These are phyloP conservation scores for Drosophila anceps DNA, from an alignment of 2,888 invertebrate genomes.

Conservation along the genomic window DNA sequence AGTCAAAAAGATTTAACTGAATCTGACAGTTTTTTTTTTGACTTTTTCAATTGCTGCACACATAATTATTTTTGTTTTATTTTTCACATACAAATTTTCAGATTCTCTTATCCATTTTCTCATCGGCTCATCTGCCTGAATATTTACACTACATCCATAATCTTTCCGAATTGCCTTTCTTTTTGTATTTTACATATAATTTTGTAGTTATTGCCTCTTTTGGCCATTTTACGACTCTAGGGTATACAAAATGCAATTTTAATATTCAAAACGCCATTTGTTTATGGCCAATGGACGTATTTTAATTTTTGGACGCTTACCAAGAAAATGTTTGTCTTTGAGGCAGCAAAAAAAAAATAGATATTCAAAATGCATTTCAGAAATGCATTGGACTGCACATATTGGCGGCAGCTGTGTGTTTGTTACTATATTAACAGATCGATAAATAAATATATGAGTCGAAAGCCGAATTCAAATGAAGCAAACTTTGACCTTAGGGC, in stretches of 20 bases:
- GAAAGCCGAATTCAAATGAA: constrained; percentile 3
- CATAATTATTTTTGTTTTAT: neutral
- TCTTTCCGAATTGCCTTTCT: neutral
- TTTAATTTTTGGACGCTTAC: constrained; percentile 69
- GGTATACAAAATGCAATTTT: constrained; percentile 10
- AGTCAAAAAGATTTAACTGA: neutral
- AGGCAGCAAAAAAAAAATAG: constrained; percentile 3
- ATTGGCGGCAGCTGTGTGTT: constrained; percentile 1
- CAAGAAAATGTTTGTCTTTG: constrained; percentile 51
- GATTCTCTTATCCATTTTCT: neutral
- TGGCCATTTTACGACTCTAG: neutral
- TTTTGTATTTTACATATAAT: neutral
- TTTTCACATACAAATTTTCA: neutral
- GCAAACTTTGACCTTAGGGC: constrained; percentile 28
- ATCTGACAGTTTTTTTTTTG: neutral
- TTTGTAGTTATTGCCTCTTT: neutral
- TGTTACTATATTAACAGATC: constrained; percentile 28
- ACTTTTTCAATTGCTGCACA: neutral
- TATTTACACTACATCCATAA: neutral
- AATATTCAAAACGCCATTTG: constrained; percentile 57
- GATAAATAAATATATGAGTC: constrained; percentile 9
- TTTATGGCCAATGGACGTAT: constrained; percentile 44
- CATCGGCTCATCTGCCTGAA: neutral
- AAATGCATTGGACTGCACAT: constrained; percentile 11
- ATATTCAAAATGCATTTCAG: constrained; percentile 20